Percentiles rank a stretch among this genome's conserved stretches.
These are phyloP conservation scores for Camelus dromedarius DNA, from an alignment of 2,113 vertebrate genomes.

Conservation along the genomic window DNA sequence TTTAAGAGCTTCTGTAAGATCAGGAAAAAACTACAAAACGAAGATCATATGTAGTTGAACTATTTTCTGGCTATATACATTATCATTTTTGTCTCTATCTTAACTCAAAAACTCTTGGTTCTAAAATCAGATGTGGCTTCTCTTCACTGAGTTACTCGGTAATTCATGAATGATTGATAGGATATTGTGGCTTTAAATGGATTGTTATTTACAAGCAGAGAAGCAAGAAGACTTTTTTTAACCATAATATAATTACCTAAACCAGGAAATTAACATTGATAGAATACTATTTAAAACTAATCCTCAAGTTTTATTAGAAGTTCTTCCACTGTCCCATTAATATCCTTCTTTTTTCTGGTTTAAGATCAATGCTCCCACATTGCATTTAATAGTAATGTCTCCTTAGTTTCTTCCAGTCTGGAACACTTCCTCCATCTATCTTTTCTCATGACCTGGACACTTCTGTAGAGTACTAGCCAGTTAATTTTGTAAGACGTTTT, in stretches of 20 bases:
- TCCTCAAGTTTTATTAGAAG: background rate
- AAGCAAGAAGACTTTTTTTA: background rate
- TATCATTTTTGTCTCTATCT: background rate
- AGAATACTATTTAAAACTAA: background rate
- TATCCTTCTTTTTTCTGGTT: background rate
- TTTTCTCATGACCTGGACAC: background rate
- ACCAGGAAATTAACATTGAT: background rate
- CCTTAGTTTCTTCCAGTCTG: background rate
- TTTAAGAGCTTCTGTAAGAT: background rate
- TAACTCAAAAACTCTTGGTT: background rate
- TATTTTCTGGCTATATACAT: background rate
- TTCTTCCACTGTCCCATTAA: background rate
- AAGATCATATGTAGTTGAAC: background rate
- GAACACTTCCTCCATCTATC: background rate
- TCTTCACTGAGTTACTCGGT: background rate
- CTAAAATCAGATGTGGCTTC: background rate
- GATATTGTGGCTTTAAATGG: background rate
- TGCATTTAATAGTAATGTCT: background rate
- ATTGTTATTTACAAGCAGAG: background rate
- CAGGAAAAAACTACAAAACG: background rate
- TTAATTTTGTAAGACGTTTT: background rate
- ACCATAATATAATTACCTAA: background rate
- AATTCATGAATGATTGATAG: background rate
- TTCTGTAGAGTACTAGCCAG: background rate
- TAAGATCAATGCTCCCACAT: background rate